Conservation (phyloP, 2,797 vertebrate genomes). For the Danio jaintianensis region DNA sequence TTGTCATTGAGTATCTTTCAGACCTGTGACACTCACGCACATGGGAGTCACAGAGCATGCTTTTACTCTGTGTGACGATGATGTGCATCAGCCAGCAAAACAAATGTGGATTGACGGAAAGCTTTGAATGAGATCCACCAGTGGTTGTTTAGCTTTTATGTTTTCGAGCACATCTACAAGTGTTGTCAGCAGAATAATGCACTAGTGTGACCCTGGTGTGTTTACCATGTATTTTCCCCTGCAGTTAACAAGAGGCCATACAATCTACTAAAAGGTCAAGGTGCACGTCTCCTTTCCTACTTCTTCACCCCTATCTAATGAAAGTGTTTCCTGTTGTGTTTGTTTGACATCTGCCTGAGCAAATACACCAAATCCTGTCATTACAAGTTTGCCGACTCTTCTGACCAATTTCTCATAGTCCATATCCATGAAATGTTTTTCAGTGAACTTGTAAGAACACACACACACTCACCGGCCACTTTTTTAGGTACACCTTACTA, state of each 20-base stretch:
- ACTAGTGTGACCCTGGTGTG: background rate
- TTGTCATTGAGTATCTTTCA: constrained; percentile 53
- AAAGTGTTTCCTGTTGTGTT: constrained; percentile 28
- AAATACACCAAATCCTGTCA: constrained; percentile 45
- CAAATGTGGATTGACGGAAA: constrained; percentile 47
- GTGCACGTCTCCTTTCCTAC: constrained; percentile 20
- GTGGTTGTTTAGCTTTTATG: background rate
- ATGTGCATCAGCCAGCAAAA: constrained; percentile 18
- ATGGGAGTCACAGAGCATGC: constrained; percentile 69
- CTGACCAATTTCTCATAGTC: constrained; percentile 61
- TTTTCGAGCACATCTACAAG: constrained; percentile 3
- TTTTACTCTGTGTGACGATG: constrained; percentile 65
- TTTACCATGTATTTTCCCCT: background rate
- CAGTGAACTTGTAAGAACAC: background rate
- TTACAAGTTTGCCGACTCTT: background rate
- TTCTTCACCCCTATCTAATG: constrained; percentile 28
- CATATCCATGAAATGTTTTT: constrained; percentile 57
- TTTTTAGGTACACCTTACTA: no score
- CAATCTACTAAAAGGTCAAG: constrained; percentile 34
- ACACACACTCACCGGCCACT: no score
- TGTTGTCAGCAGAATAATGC: constrained; percentile 2
- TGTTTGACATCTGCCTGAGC: constrained; percentile 22
- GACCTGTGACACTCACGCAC: constrained; percentile 36
- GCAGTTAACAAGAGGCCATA: constrained; percentile 22
- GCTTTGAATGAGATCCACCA: constrained; percentile 29